These are phyloP conservation scores for Tragelaphus oryx DNA, from an alignment of 2,797 vertebrate genomes.

Conservation along the genomic window DNA sequence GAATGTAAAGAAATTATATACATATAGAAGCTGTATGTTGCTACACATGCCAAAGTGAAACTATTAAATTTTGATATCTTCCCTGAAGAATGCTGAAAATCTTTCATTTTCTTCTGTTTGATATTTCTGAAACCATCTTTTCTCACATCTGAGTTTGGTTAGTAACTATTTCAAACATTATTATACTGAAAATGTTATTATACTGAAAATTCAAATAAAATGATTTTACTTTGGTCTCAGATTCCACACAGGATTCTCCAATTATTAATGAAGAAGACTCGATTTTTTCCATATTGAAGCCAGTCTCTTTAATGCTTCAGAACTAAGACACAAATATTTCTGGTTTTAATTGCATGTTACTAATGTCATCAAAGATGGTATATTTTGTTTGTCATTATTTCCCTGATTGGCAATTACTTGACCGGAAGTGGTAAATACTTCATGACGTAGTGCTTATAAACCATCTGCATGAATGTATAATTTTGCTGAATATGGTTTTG, in stretches of 20 bases:
- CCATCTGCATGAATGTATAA: not conserved
- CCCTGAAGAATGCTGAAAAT: slow-evolving; percentile 29
- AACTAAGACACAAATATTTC: slow-evolving; percentile 32
- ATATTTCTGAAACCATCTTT: slow-evolving; percentile 42
- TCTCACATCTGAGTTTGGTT: slow-evolving; percentile 68
- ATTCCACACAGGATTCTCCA: slow-evolving; percentile 65
- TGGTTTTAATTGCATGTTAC: slow-evolving; percentile 53
- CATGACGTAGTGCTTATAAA: not conserved
- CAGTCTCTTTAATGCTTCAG: slow-evolving; percentile 25
- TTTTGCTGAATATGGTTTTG: not conserved
- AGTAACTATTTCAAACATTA: slow-evolving; percentile 68
- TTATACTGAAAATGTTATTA: slow-evolving; percentile 61
- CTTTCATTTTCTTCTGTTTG: slow-evolving; percentile 56
- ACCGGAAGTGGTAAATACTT: not conserved
- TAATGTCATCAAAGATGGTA: slow-evolving; percentile 15
- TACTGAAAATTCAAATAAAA: slow-evolving; percentile 63
- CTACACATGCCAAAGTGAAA: not conserved
- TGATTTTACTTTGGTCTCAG: slow-evolving; percentile 57
- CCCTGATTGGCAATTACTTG: not conserved
- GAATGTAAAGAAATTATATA: not conserved
- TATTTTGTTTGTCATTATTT: slow-evolving; percentile 26
- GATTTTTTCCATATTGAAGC: slow-evolving; percentile 56
- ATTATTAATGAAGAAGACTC: slow-evolving; percentile 55
- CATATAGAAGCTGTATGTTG: not conserved
- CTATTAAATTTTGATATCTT: slow-evolving; percentile 25